Percentiles rank a stretch among this genome's conserved stretches.
These are phyloP conservation scores for Hirundichthys speculiger DNA, from an alignment of 2,113 vertebrate genomes.

Conservation along the genomic window DNA sequence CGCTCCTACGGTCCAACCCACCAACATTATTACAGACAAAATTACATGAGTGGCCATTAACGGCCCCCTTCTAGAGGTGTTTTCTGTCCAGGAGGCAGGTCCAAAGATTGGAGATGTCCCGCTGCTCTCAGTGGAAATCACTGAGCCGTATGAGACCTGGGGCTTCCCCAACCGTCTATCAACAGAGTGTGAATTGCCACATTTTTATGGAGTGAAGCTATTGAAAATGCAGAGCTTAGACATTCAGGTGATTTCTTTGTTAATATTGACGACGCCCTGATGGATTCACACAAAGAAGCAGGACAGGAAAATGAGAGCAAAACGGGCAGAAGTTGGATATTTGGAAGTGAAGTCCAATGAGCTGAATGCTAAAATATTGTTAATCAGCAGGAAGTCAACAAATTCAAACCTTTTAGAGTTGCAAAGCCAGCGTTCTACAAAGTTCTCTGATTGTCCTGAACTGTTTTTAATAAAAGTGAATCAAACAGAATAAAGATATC, in stretches of 20 bases:
- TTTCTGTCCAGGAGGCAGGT: slow-evolving; percentile 26
- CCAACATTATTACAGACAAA: slow-evolving; percentile 54
- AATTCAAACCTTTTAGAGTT: too few species aligned
- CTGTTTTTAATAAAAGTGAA: too few species aligned
- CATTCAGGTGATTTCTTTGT: slow-evolving; percentile 43
- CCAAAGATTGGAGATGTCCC: slow-evolving; percentile 20
- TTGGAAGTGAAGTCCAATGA: too few species aligned
- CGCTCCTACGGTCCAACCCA: neutral
- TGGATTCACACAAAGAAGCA: slow-evolving; percentile 40
- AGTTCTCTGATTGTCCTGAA: too few species aligned
- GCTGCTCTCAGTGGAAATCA: slow-evolving; percentile 30
- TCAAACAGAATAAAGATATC: too few species aligned
- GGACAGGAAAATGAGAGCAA: too few species aligned
- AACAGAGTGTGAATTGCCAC: slow-evolving; percentile 17
- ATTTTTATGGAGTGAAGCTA: slow-evolving; percentile 27
- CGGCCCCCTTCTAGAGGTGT: neutral
- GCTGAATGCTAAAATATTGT: too few species aligned
- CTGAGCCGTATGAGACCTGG: slow-evolving; percentile 18
- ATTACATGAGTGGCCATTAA: slow-evolving; percentile 53
- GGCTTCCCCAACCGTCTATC: neutral
- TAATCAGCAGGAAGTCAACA: too few species aligned
- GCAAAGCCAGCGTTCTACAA: too few species aligned
- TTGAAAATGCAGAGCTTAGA: slow-evolving; percentile 27
- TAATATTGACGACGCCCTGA: slow-evolving; percentile 25
- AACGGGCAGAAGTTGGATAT: too few species aligned